Evolutionary conservation across 2,113 vertebrate species (phyloP), one percentile per base, ranked within the genome.

Genomic region (Epinephelus cyanopodus): DNA sequence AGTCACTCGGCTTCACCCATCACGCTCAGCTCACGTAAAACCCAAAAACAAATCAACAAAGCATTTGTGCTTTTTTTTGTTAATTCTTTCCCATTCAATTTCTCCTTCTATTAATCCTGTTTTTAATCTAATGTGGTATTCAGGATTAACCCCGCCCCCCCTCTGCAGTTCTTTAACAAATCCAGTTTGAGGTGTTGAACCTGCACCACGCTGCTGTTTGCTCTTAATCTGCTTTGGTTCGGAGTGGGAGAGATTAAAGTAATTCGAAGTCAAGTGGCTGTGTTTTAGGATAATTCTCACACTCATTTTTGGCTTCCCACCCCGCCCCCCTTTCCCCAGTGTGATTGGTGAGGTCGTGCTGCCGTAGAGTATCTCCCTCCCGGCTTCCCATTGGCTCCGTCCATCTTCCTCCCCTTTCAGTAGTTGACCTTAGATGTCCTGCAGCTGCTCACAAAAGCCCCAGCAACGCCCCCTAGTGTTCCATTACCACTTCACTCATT

Each of bases 311-410:
- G 71, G 58, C 60, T 39, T 72, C 58, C 39, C 39, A 9, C 25
- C 57, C 5, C 0, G 2, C 64, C 45, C 8, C 45, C 8, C 13
- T 5, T 12, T 5, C 60, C 74, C 62, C 27, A 3, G 73, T 82
- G 92, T 93, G 93, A 90, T 91, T 50, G 89, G 92, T 90, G 91
- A 93, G 81, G 93, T 86, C 74, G 84, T 87, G 89, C 77, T 82
- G 84, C 74, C 39, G 18, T 73, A 81, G 69, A 27, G 60, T 74
- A 53, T 29, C 29, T 5, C 29, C 14, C 69, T 74, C 47, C n/a
- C 62, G 74, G 77, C 82, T 82, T 83, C 78, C 75, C 78, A 83
- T 87, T 88, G 81, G 68, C 85, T 88, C 83, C 72, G 77, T 90
- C 73, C 29, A 29, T 82, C 71, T 25, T 48, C 86, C 54, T 45